A percentile compares a stretch with the other conserved stretches of the same genome.
Evolutionary conservation across 2,797 vertebrate genomes (phyloP).

Genomic region (Nannoperca australis): DNA sequence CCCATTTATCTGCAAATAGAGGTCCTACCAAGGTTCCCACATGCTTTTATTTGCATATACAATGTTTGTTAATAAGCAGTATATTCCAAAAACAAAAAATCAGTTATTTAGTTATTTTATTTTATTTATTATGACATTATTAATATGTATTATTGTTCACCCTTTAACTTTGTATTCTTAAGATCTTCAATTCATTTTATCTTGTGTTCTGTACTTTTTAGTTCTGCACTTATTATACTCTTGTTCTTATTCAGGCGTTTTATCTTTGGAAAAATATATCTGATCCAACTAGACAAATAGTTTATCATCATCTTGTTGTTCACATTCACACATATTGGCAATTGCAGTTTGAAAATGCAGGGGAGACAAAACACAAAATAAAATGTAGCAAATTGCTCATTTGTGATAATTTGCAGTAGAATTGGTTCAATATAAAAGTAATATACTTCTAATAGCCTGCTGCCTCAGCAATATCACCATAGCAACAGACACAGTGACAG

Average conservation of each 20-base stretch:
- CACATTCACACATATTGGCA: background rate
- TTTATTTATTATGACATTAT: background rate
- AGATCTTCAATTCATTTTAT: background rate
- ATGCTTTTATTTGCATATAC: background rate
- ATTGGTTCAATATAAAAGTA: conserved; percentile 21
- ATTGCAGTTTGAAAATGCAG: background rate
- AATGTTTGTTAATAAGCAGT: background rate
- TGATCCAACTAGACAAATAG: background rate
- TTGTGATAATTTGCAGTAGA: conserved; percentile 17
- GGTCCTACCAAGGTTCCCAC: background rate
- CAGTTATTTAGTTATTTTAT: no score
- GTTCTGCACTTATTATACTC: background rate
- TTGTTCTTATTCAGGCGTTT: conserved; percentile 5
- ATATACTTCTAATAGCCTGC: conserved; percentile 14
- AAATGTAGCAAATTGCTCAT: conserved; percentile 19
- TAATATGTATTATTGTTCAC: background rate
- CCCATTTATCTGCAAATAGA: background rate
- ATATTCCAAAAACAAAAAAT: background rate
- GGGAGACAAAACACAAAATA: background rate
- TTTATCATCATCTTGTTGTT: background rate
- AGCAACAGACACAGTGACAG: background rate
- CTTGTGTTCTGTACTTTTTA: background rate
- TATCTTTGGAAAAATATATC: background rate
- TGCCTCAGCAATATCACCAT: background rate
- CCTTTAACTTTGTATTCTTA: background rate